A percentile compares a stretch with the other conserved stretches of the same genome.
phyloP scores from a whole-genome alignment of 2,797 vertebrate genomes.

The Phoxinus dragarum region DNA sequence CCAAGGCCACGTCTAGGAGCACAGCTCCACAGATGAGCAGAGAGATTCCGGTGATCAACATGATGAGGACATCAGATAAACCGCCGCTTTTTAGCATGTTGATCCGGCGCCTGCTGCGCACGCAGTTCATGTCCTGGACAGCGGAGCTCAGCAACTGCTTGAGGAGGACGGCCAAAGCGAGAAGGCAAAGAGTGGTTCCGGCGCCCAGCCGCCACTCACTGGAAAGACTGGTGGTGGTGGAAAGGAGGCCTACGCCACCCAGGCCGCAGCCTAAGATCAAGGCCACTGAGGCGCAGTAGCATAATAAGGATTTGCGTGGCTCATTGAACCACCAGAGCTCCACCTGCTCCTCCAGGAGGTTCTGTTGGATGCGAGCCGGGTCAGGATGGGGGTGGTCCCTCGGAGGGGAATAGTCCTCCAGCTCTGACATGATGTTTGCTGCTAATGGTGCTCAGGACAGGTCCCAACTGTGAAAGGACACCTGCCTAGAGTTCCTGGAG shows the following conservation, averaged over 20 bases:
- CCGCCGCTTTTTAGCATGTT: conserved; percentile 93
- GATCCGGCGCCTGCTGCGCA: conserved; percentile 88
- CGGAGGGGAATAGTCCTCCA: conserved; percentile 77
- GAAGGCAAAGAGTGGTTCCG: conserved; percentile 89
- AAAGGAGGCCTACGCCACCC: conserved; percentile 90
- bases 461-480: conserved; percentile 6
- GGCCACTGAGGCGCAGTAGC: conserved; percentile 87
- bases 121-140: conserved; percentile 98
- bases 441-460: conserved; percentile 33
- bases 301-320: conserved; percentile 89
- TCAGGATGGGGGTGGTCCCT: conserved; percentile 70
- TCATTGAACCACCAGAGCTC: conserved; percentile 98
- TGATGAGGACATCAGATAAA: conserved; percentile 86
- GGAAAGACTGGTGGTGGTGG: conserved; percentile 93
- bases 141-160: conserved; percentile 98
- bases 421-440: conserved; percentile 81
- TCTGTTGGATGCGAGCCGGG: conserved; percentile 82
- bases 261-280: conserved; percentile 91
- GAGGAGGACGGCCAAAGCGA: conserved; percentile 90
- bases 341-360: conserved; percentile 93
- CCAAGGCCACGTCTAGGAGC: conserved; percentile 85
- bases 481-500: conserved; percentile 1
- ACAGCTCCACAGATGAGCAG: conserved; percentile 88
- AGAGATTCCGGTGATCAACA: conserved; percentile 86
- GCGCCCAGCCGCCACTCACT: conserved; percentile 93